Evolutionary conservation across 2,113 vertebrate species (phyloP).

Genomic region (Mobula birostris): DNA sequence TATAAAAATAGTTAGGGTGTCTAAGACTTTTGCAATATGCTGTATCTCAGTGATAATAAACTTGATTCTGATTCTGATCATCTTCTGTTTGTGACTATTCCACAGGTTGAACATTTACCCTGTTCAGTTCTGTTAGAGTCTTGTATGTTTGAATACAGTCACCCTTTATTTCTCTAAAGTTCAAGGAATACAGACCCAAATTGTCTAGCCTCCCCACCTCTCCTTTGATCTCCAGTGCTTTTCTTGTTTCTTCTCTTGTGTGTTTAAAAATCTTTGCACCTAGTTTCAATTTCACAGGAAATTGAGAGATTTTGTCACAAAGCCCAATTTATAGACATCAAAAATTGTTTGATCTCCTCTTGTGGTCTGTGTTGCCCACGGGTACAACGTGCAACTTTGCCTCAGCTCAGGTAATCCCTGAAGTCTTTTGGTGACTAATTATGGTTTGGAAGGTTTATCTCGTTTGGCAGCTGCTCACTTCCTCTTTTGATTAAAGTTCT

Average conservation of each 20-base stretch:
- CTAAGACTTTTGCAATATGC: too few species aligned
- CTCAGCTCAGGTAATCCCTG: neutral
- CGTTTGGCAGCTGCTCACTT: neutral
- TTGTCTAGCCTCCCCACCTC: too few species aligned
- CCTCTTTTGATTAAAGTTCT: neutral
- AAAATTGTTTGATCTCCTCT: neutral
- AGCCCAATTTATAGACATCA: neutral
- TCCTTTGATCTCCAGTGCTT: too few species aligned
- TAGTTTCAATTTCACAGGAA: neutral
- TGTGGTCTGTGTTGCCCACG: neutral
- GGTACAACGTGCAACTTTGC: neutral
- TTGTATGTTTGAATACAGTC: too few species aligned
- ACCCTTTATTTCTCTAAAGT: too few species aligned
- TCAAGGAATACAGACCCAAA: too few species aligned
- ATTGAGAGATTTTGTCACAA: neutral
- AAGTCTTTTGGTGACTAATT: neutral
- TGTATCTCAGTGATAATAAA: too few species aligned
- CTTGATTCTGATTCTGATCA: too few species aligned
- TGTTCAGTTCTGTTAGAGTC: too few species aligned
- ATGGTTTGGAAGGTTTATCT: neutral
- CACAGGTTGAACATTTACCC: too few species aligned
- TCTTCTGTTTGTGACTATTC: too few species aligned
- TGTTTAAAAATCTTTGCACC: neutral
- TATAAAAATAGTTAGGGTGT: too few species aligned
- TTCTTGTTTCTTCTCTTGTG: neutral